phyloP scores from a whole-genome alignment of 2,797 vertebrate genomes.

The Hoplostethus atlanticus region DNA sequence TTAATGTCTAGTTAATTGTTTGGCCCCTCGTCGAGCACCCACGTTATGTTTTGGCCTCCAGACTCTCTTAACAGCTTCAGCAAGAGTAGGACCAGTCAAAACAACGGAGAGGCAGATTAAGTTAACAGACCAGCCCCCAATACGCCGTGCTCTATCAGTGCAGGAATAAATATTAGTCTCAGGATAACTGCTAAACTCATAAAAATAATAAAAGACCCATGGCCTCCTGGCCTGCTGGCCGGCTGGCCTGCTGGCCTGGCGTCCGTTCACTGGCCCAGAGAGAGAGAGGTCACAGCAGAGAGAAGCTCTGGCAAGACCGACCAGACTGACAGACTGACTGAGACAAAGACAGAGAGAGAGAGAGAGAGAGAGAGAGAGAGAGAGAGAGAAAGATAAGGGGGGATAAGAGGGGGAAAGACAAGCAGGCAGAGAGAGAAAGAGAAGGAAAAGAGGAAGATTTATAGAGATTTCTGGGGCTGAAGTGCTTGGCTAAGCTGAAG shows the following conservation, averaged over 20 bases:
- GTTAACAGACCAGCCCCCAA: slow-evolving; percentile 70
- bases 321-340: slow-evolving; percentile 29
- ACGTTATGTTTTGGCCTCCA: not conserved
- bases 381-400: slow-evolving; percentile 18
- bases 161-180: slow-evolving; percentile 78
- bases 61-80: slow-evolving; percentile 18
- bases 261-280: slow-evolving; percentile 59
- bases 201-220: slow-evolving; percentile 79
- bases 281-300: slow-evolving; percentile 49
- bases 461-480: slow-evolving; percentile 72
- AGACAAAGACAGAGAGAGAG: slow-evolving; percentile 1
- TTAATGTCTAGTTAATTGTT: not conserved
- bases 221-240: slow-evolving; percentile 58
- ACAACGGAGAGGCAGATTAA: slow-evolving; percentile 62
- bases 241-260: slow-evolving; percentile 66
- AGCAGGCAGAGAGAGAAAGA: slow-evolving; percentile 35
- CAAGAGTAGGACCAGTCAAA: slow-evolving; percentile 48
- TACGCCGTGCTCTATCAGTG: slow-evolving; percentile 65
- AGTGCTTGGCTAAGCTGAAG: slow-evolving; percentile 66
- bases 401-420: not conserved
- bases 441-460: slow-evolving; percentile 48
- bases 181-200: slow-evolving; percentile 76
- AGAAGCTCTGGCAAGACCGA: slow-evolving; percentile 46
- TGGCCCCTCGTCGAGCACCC: not conserved
- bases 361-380: slow-evolving; percentile 14